Evolutionary conservation across 2,797 vertebrate species (phyloP).

Genomic region (Sebastes itinus): DNA sequence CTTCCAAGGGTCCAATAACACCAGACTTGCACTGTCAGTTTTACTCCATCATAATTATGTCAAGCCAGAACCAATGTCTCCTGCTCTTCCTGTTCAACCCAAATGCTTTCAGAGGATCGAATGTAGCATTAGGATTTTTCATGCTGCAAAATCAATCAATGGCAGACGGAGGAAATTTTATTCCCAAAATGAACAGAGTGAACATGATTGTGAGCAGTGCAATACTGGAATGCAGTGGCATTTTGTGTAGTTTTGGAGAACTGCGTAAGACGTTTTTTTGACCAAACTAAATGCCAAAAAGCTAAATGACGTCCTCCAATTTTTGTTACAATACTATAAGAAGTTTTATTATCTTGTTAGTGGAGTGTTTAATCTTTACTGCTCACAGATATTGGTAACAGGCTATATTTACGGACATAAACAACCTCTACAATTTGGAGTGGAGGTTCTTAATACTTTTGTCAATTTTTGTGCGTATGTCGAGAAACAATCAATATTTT

Average conservation of each 20-base stretch:
- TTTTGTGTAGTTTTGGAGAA: not conserved
- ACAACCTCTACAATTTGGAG: not conserved
- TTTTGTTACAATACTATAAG: not conserved
- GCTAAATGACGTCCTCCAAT: not conserved
- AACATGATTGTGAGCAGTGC: not conserved
- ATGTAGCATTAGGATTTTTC: slow-evolving; percentile 18
- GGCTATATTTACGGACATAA: not conserved
- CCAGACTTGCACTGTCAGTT: slow-evolving; percentile 35
- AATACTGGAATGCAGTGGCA: not conserved
- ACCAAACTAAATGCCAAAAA: not conserved
- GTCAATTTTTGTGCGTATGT: not conserved
- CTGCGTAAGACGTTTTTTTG: not conserved
- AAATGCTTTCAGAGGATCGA: slow-evolving; percentile 28
- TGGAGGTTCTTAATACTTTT: not conserved
- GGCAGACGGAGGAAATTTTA: slow-evolving; percentile 3
- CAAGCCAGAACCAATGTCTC: slow-evolving; percentile 35
- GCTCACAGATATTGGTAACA: not conserved
- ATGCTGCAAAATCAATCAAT: not conserved
- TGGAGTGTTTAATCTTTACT: not conserved
- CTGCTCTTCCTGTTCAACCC: slow-evolving; percentile 48
- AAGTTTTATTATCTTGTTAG: not conserved
- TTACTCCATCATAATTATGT: slow-evolving; percentile 55
- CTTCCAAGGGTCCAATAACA: slow-evolving; percentile 48
- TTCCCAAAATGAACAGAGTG: slow-evolving; percentile 13
- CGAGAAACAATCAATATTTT: not conserved